Base-by-base conservation (phyloP, 2,888 invertebrate species). In the Synanthedon andrenaeformis region DNA sequence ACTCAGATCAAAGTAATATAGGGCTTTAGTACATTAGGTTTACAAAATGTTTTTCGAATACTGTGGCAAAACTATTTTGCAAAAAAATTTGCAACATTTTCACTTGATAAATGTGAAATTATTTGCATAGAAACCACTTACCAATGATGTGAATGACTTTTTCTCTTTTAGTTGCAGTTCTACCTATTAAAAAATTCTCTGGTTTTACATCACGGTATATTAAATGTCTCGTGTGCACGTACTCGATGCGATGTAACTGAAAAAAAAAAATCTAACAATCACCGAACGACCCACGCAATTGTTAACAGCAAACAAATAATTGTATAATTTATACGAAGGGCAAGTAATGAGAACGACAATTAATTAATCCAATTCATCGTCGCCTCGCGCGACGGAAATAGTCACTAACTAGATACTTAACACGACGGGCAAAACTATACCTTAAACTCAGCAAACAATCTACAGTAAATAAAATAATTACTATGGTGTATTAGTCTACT, bases 121-220 rank as follows among this genome's bases (percentile, higher is more conserved):
- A 35, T 10, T 10, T 35, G 6, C 10, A 35, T 35, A 35, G 3
- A 10, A 35, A 35, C 35, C 35, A 80, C 90, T 89, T 71, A 93
- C 93, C 93, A 91, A 99, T 99, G 89, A 99, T 99, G 91, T 99
- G 97, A 80, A 99, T 96, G 88, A 97, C 92, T 91, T 98, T 98
- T 90, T 99, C 98, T 88, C 97, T 94, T 90, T 96, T 96, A 82
- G 96, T 96, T 84, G 96, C 95, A 89, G 95, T 94, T 89, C 98
- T 93, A 82, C 99, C 99, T 89, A 99, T 97, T 84, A 99, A 93
- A 91, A 99, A 99, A 90, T 99, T 99, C 89, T 99, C 99, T 71
- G 99, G 99, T 88, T 99, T 99, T 60, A 99, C 96, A 90, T 99
- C 99, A 76, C 99, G 93, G 89, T 98, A 99, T 89, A 99, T 99